Conservation (phyloP, 1,140 invertebrate genomes). For the Antheraea pernyi region DNA sequence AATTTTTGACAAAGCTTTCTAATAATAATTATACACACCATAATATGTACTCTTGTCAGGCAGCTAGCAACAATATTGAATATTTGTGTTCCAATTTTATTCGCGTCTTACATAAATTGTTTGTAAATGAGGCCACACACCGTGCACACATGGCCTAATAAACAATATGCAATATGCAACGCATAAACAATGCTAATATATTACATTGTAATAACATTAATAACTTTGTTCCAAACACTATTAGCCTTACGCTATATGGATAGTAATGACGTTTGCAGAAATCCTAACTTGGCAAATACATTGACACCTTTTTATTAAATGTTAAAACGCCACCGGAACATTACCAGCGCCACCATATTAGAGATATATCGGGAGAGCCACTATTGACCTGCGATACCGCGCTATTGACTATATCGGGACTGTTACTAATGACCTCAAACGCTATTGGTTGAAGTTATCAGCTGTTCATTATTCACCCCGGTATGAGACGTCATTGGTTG, state of each 20-base stretch:
- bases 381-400: no score
- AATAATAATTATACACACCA: no score
- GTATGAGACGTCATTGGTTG: no score
- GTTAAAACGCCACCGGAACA: no score
- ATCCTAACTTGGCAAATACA: background rate
- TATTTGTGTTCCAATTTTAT: slow-evolving; percentile 10
- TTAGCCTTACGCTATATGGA: background rate
- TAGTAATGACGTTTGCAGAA: background rate
- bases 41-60: no score
- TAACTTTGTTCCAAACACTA: background rate
- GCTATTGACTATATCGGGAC: no score
- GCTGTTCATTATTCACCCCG: no score
- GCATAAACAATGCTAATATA: slow-evolving; percentile 14
- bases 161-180: slow-evolving; percentile 14
- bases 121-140: slow-evolving; percentile 2
- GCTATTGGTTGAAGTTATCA: no score
- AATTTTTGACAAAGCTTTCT: no score
- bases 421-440: no score
- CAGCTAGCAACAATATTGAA: slow-evolving; percentile 1
- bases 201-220: slow-evolving; percentile 20
- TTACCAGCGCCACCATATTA: no score
- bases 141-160: slow-evolving; percentile 20
- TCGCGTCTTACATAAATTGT: slow-evolving; percentile 15
- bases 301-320: background rate
- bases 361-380: no score